Conservation (phyloP, 2,888 invertebrate species). For the Melanophora roralis region DNA sequence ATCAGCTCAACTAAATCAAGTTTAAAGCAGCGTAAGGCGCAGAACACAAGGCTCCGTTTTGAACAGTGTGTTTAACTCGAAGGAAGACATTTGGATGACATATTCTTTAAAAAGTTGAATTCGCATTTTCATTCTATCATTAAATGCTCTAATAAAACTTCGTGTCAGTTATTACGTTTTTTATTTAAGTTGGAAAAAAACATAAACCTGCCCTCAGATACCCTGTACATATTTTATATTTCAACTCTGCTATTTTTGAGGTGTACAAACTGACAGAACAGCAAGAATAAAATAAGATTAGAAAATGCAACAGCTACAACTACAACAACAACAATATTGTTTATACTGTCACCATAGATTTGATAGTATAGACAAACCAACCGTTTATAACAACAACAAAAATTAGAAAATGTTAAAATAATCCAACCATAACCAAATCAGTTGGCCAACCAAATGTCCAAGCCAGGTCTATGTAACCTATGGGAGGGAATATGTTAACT, state of each 20-base stretch:
- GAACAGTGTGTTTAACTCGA: too few species aligned
- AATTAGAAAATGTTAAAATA: slow-evolving; percentile 27
- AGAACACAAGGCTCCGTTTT: too few species aligned
- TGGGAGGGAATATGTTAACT: slow-evolving; percentile 59
- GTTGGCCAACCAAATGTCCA: slow-evolving; percentile 59
- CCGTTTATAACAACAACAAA: slow-evolving; percentile 19
- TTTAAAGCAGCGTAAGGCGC: too few species aligned
- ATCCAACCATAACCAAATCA: slow-evolving; percentile 52
- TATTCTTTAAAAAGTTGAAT: too few species aligned
- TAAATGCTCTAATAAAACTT: too few species aligned
- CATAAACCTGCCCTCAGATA: too few species aligned
- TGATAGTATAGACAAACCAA: slow-evolving; percentile 15
- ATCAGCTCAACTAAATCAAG: too few species aligned
- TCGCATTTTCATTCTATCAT: too few species aligned
- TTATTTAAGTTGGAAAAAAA: too few species aligned
- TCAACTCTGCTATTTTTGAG: background rate
- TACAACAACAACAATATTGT: slow-evolving; percentile 16
- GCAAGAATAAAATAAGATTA: slow-evolving; percentile 10
- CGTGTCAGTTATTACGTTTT: too few species aligned
- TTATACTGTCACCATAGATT: slow-evolving; percentile 34
- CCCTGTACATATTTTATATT: too few species aligned
- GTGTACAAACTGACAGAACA: slow-evolving; percentile 39
- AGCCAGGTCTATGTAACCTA: slow-evolving; percentile 48
- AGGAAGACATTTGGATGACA: too few species aligned
- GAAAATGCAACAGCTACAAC: slow-evolving; percentile 26